These are phyloP conservation scores for Hirundichthys speculiger DNA, from an alignment of 2,113 vertebrate species.

Conservation along the genomic window DNA sequence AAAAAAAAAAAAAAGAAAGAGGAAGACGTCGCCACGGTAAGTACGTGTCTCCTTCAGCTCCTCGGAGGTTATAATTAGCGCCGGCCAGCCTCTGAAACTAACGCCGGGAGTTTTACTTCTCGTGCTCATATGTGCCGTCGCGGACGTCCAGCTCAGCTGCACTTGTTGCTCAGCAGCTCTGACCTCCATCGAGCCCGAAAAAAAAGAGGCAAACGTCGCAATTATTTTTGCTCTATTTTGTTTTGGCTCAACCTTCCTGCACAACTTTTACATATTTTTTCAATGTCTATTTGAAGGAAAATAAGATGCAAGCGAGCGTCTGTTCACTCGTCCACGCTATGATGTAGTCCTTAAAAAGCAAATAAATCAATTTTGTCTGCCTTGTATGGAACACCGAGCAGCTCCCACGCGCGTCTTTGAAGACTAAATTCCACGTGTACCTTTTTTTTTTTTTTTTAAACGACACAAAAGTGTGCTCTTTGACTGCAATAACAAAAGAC, in stretches of 20 bases:
- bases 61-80: neutral
- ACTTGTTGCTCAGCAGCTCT: constrained; percentile 62
- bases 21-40: constrained; percentile 44
- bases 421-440: constrained; percentile 31
- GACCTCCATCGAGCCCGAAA: constrained; percentile 4
- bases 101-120: neutral
- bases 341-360: neutral
- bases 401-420: constrained; percentile 17
- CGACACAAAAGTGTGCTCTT: constrained; percentile 55
- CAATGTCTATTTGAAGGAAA: too few relatives aligned
- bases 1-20: neutral
- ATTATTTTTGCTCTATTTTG: neutral
- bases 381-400: neutral
- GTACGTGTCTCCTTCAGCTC: neutral
- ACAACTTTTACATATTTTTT: too few relatives aligned
- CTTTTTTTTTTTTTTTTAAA: too few relatives aligned
- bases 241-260: too few relatives aligned
- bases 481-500: constrained; percentile 66
- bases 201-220: too few relatives aligned
- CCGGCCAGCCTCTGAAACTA: neutral
- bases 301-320: too few relatives aligned
- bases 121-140: constrained; percentile 33
- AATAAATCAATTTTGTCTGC: neutral
- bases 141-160: constrained; percentile 57
- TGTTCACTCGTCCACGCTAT: too few relatives aligned